Percentiles rank a stretch among this genome's conserved stretches.
phyloP scores from a whole-genome alignment of 1,140 invertebrate genomes.

The Condylostylus longicornis region DNA sequence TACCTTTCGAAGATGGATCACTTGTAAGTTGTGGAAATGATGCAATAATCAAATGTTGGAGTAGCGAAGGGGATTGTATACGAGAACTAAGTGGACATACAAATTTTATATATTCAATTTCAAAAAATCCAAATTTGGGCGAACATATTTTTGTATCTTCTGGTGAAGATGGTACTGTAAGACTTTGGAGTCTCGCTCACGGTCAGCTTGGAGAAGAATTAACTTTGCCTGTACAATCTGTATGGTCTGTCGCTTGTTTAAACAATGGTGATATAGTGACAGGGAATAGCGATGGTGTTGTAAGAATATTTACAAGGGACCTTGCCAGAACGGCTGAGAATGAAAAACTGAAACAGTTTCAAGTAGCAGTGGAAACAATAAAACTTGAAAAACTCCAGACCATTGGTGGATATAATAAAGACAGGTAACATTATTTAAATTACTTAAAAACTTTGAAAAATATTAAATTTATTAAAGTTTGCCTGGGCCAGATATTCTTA shows the following conservation, averaged over 20 bases:
- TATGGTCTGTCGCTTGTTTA: slow-evolving; percentile 74
- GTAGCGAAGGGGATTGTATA: slow-evolving; percentile 58
- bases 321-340: slow-evolving; percentile 49
- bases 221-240: slow-evolving; percentile 63
- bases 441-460: no score
- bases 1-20: slow-evolving; percentile 46
- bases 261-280: slow-evolving; percentile 81
- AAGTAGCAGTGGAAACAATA: slow-evolving; percentile 49
- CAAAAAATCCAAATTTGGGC: slow-evolving; percentile 39
- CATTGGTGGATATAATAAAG: slow-evolving; percentile 68
- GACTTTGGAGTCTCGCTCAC: slow-evolving; percentile 55
- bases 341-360: slow-evolving; percentile 45
- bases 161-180: slow-evolving; percentile 76
- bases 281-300: slow-evolving; percentile 69
- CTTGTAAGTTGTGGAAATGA: slow-evolving; percentile 88
- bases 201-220: slow-evolving; percentile 45
- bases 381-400: slow-evolving; percentile 42
- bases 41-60: slow-evolving; percentile 69
- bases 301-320: slow-evolving; percentile 70
- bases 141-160: slow-evolving; percentile 52
- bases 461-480: slow-evolving; percentile 41
- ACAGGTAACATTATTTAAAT: slow-evolving; percentile 59
- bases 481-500: slow-evolving; percentile 58
- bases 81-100: slow-evolving; percentile 65
- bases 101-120: slow-evolving; percentile 54